Conservation (phyloP, 2,797 vertebrate genomes). For the Pelodytes ibericus region DNA sequence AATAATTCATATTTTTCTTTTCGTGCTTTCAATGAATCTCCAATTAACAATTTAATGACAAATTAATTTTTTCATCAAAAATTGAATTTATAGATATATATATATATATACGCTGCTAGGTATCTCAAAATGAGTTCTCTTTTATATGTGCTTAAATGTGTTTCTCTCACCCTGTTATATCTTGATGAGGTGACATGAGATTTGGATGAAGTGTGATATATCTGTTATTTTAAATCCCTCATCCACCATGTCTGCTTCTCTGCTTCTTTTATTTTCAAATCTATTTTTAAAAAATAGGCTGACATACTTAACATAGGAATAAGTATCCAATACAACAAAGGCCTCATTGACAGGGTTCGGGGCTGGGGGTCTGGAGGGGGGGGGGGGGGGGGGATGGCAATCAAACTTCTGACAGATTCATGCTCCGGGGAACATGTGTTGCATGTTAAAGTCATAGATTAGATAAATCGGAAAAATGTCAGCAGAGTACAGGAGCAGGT, state of each 20-base stretch:
- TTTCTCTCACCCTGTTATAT: slow-evolving; percentile 36
- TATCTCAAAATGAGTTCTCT: neutral
- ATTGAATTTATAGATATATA: neutral
- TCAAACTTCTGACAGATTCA: slow-evolving; percentile 43
- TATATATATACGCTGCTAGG: neutral
- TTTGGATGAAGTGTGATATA: slow-evolving; percentile 44
- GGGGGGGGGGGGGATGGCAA: too few relatives aligned
- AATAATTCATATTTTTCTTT: neutral
- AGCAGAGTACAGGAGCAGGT: slow-evolving; percentile 2
- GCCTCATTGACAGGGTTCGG: slow-evolving; percentile 38
- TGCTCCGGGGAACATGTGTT: slow-evolving; percentile 42
- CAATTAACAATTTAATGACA: neutral
- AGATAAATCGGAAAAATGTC: slow-evolving; percentile 12
- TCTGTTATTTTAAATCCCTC: slow-evolving; percentile 45
- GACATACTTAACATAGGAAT: slow-evolving; percentile 46
- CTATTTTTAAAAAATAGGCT: slow-evolving; percentile 45
- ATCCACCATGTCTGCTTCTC: slow-evolving; percentile 13
- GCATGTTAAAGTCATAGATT: slow-evolving; percentile 34
- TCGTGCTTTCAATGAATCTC: neutral
- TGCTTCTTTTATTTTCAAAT: slow-evolving; percentile 40
- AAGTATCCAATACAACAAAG: slow-evolving; percentile 36
- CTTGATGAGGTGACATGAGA: slow-evolving; percentile 41
- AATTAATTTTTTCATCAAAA: neutral
- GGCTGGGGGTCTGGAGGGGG: too few relatives aligned
- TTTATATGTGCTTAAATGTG: neutral